Conservation (phyloP, 37 sponge, comb jelly and placozoan species). For the Oopsacas minuta region DNA sequence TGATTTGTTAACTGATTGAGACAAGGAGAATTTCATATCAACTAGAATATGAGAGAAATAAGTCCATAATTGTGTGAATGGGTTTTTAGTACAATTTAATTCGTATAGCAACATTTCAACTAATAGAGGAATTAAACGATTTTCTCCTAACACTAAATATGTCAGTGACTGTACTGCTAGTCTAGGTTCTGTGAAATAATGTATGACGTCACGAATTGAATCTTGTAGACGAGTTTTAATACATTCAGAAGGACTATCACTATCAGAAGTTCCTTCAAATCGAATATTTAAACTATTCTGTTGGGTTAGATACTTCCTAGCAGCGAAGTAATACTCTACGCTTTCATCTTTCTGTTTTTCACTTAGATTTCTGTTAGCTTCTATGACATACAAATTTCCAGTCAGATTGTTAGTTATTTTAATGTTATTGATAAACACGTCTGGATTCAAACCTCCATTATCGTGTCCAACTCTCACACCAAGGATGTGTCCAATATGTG, state of each 20-base stretch:
- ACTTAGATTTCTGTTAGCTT: background rate
- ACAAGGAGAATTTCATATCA: background rate
- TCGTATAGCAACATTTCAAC: background rate
- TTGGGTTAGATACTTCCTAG: background rate
- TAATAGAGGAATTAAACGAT: background rate
- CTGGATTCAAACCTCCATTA: background rate
- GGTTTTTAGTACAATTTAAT: background rate
- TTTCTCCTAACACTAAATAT: background rate
- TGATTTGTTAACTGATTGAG: background rate
- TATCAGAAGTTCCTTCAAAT: background rate
- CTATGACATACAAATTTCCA: background rate
- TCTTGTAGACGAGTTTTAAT: background rate
- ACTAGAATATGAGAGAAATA: background rate
- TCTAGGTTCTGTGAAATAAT: slow-evolving; percentile 10
- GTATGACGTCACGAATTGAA: background rate
- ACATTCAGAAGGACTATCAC: background rate
- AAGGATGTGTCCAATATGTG: background rate
- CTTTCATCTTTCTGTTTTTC: slow-evolving; percentile 1
- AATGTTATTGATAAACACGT: background rate
- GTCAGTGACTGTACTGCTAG: background rate
- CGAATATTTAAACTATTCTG: background rate
- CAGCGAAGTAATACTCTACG: background rate
- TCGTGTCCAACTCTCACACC: background rate
- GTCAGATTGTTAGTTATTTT: slow-evolving; percentile 5
- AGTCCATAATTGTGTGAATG: background rate